Evolutionary conservation across 2,113 vertebrate genomes (phyloP), one percentile per base, ranked within the genome.

Genomic region (Tor tambroides): DNA sequence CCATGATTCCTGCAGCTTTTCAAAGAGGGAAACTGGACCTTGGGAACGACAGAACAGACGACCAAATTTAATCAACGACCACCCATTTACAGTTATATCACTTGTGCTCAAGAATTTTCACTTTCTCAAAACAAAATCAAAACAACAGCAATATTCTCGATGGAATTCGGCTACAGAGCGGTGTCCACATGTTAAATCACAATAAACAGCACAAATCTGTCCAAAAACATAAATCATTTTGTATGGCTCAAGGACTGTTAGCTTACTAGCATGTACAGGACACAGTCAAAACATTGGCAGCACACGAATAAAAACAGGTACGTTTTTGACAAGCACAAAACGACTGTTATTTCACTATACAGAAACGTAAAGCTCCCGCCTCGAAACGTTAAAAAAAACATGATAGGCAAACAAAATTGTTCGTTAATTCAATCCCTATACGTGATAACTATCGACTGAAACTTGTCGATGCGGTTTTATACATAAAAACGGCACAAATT

Each of bases 1-100:
- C 93, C 95, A 95, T 95, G 91, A 87, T 92, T 92, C 92, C 94
- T 92, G 90, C 76, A 41, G 75, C 84, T 89, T 86, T 35, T 56
- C 90, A 92, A 84, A 77, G 30, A 59, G 85, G 43, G 11, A 86
- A 43, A 9, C 15, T 41, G 78, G 80, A 77, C 69, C 61, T 82
- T 81, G 32, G 10, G 14, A 14, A 35, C 19, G 41, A 65, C 41
- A 76, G 54, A 46, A 32, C 17, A 67, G 30, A 67, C 56, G 30
- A 23, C 11, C n/a, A 51, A 5, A 74, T 84, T 54, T 56, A 32
- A 49, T 49, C 26, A 65, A 32, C 61, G 61, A 30, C 65, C 61
- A 54, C 65, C 21, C 26, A 67, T 65, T n/a, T 59, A 59, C 21
- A 59, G 56, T 15, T n/a, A 12, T 46, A 28, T 28, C 56, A 61